Evolutionary conservation across 2,113 vertebrate species (phyloP), one percentile per base, ranked within the genome.

Genomic region (Festucalex cinctus): DNA sequence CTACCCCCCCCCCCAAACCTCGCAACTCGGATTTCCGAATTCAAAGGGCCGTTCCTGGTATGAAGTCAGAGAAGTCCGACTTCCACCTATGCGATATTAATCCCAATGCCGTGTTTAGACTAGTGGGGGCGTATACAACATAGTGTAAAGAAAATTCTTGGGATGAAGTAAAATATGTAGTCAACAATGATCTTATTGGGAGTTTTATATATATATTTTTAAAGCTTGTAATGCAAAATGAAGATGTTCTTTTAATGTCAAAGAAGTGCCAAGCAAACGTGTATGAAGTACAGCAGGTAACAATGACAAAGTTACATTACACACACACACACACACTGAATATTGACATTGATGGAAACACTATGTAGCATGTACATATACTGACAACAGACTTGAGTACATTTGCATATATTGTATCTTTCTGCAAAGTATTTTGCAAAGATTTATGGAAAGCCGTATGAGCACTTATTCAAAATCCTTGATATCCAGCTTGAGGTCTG

Each of bases 211-310:
- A 17, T 2, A 32, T 32, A 24, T 28, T 1, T 56, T 17, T 32
- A 6, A 26, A 28, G 24, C 32, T 6, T 19, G 54, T 57, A 57
- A 57, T 32, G 32, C 6, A 16, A 57, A 57, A 32, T 10, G 48
- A 51, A 51, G 17, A 17, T n/a, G 28, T 58, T 41, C 13, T 43
- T 62, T 43, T 44, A 62, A 62, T 62, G 26, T 43, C n/a, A 62
- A 43, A 14, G n/a, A 62, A 41, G 22, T 62, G 39, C 39, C 39
- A 17, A 61, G 60, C 39, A 62, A 26, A 62, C 60, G 4, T 35
- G 32, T 58, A 35, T 58, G 58, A 39, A 60, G 2, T 37, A 60
- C 19, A 39, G 28, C 58, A 61, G 59, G 35, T 41, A 61, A 32
- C 54, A 57, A 14, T 54, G 24, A 32, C 58, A 37, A 61, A n/a